phyloP scores from a whole-genome alignment of 2,888 invertebrate genomes.

The Andrena marginata region DNA sequence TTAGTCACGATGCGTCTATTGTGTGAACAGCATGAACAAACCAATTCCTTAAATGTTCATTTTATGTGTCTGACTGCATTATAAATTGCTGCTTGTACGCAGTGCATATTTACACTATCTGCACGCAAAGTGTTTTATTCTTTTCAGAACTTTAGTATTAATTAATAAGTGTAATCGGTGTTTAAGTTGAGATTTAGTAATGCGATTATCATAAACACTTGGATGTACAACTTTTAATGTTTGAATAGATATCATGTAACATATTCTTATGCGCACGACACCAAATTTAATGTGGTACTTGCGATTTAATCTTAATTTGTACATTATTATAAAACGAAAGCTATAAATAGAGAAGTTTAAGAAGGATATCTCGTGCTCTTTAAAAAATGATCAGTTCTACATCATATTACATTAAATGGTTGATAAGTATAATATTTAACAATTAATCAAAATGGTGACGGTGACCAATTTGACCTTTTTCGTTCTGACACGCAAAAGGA shows the following conservation, averaged over 20 bases:
- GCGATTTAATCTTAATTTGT: slow-evolving; percentile 43
- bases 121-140: slow-evolving; percentile 74
- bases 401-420: slow-evolving; percentile 74
- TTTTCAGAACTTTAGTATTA: slow-evolving; percentile 62
- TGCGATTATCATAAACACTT: slow-evolving; percentile 54
- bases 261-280: slow-evolving; percentile 63
- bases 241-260: slow-evolving; percentile 59
- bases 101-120: slow-evolving; percentile 74
- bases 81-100: slow-evolving; percentile 74
- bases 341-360: slow-evolving; percentile 48
- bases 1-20: slow-evolving; percentile 52
- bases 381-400: slow-evolving; percentile 82
- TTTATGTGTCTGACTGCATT: slow-evolving; percentile 75
- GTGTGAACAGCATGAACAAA: slow-evolving; percentile 69
- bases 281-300: slow-evolving; percentile 50
- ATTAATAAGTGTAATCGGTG: slow-evolving; percentile 65
- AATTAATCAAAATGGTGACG: slow-evolving; percentile 84
- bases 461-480: slow-evolving; percentile 86
- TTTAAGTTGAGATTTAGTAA: slow-evolving; percentile 55
- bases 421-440: slow-evolving; percentile 79
- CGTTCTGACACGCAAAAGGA: slow-evolving; percentile 85
- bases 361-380: slow-evolving; percentile 83
- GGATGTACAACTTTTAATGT: slow-evolving; percentile 65
- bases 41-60: slow-evolving; percentile 67
- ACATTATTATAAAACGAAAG: slow-evolving; percentile 28